Evolutionary conservation across 2,888 invertebrate species (phyloP).

Genomic region (Auanema sp.): DNA sequence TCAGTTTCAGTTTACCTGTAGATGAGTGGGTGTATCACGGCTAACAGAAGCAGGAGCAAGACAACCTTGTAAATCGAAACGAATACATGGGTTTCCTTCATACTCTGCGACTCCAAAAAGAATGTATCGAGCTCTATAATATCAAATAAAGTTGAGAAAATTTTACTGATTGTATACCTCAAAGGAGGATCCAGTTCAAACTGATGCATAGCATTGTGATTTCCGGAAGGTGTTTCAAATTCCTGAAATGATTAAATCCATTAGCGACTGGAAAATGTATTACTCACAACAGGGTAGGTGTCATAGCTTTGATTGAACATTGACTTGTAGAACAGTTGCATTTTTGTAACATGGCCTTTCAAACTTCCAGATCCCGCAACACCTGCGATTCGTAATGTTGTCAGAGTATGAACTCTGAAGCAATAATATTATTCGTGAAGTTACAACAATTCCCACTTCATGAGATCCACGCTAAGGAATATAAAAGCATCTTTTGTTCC

Average conservation of each 20-base stretch:
- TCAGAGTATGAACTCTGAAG: conserved; percentile 74
- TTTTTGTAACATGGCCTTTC: conserved; percentile 87
- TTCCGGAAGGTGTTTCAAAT: conserved; percentile 66
- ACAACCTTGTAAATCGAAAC: conserved; percentile 93
- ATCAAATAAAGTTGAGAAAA: background rate
- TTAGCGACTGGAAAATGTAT: background rate
- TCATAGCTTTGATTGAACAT: conserved; percentile 90
- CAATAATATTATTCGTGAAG: background rate
- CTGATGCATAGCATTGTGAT: conserved; percentile 93
- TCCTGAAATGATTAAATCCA: conserved; percentile 68
- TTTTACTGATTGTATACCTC: background rate
- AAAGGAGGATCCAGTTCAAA: conserved; percentile 91
- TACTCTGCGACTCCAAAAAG: conserved; percentile 93
- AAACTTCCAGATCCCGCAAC: conserved; percentile 61
- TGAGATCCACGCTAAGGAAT: conserved; percentile 90
- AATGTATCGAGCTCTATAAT: conserved; percentile 81
- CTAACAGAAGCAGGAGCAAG: conserved; percentile 68
- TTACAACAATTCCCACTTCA: conserved; percentile 69
- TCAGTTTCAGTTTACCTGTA: conserved; percentile 34
- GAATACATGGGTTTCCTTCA: conserved; percentile 92
- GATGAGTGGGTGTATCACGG: conserved; percentile 59
- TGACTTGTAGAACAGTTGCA: conserved; percentile 94
- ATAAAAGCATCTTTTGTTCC: conserved; percentile 89
- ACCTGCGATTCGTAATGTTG: conserved; percentile 61
- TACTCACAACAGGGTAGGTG: conserved; percentile 80